Percentiles rank a stretch among this genome's conserved stretches.
Conservation (phyloP, 2,113 vertebrate genomes). For the Chelonoidis abingdonii region DNA sequence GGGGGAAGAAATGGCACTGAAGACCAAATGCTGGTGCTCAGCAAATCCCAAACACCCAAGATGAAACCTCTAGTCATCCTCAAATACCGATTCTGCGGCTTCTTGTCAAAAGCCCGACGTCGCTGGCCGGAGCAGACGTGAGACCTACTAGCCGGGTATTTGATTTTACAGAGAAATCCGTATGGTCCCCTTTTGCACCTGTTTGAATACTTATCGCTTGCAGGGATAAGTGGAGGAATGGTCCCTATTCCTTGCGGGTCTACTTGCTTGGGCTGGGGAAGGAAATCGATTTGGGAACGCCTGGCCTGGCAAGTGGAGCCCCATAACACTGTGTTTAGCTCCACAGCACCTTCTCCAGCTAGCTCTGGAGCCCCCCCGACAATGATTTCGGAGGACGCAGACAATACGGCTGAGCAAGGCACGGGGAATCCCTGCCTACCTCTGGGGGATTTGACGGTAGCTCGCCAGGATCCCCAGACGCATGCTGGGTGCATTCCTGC, state of each 20-base stretch:
- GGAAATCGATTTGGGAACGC: background rate
- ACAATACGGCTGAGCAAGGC: background rate
- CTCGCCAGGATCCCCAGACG: rapidly evolving
- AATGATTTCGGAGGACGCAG: background rate
- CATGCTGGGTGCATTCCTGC: background rate
- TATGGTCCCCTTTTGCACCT: conserved; percentile 24
- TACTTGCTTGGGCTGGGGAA: background rate
- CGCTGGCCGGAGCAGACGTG: background rate
- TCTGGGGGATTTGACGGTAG: too few relatives aligned
- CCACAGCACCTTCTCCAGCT: background rate
- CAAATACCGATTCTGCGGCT: background rate
- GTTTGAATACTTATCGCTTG: background rate
- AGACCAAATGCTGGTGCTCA: background rate
- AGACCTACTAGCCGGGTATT: background rate
- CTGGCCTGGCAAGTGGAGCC: too few relatives aligned
- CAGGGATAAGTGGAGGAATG: background rate
- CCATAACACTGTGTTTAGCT: background rate
- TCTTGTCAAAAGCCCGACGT: background rate
- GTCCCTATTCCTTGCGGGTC: background rate
- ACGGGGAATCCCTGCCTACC: background rate
- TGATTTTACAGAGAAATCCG: background rate
- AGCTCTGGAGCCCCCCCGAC: rapidly evolving
- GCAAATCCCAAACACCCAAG: rapidly evolving
- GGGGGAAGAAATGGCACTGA: background rate
- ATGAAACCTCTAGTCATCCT: too few relatives aligned